Evolutionary conservation across 2,113 vertebrate species (phyloP).

Genomic region (Sebastes schlegelii): DNA sequence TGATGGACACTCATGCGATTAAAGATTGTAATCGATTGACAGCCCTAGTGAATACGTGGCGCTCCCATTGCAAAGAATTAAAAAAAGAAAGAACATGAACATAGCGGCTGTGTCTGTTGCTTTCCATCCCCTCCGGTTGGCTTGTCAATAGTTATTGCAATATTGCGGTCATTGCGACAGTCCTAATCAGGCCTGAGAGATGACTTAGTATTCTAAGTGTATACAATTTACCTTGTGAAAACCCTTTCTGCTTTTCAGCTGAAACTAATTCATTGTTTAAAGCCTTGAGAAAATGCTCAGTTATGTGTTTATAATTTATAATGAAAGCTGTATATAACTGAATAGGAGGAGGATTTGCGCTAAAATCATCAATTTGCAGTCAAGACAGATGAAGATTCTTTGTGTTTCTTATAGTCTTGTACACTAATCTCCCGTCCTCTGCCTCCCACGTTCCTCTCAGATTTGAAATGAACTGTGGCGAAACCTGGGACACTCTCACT

Average conservation of each 20-base stretch:
- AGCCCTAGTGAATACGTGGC: no score
- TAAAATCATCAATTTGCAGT: neutral
- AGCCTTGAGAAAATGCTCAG: neutral
- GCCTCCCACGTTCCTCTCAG: neutral
- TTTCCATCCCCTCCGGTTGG: no score
- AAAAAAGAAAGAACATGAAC: no score
- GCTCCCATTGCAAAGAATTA: no score
- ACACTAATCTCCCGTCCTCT: neutral
- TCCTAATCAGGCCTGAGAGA: neutral
- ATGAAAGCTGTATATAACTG: neutral
- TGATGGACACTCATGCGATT: no score
- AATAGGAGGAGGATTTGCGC: neutral
- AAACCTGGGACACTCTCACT: conserved; percentile 52
- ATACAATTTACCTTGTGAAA: neutral
- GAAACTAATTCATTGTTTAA: neutral
- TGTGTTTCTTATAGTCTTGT: neutral
- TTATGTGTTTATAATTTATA: neutral
- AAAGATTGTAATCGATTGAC: no score
- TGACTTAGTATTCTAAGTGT: neutral
- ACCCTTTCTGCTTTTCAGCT: neutral
- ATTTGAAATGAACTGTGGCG: conserved; percentile 14
- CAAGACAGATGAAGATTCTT: neutral
- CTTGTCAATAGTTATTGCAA: no score
- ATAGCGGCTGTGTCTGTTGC: no score
- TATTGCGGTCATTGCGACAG: no score